These are phyloP conservation scores for Lagopus muta DNA, from an alignment of 2,113 vertebrate species.

Conservation along the genomic window DNA sequence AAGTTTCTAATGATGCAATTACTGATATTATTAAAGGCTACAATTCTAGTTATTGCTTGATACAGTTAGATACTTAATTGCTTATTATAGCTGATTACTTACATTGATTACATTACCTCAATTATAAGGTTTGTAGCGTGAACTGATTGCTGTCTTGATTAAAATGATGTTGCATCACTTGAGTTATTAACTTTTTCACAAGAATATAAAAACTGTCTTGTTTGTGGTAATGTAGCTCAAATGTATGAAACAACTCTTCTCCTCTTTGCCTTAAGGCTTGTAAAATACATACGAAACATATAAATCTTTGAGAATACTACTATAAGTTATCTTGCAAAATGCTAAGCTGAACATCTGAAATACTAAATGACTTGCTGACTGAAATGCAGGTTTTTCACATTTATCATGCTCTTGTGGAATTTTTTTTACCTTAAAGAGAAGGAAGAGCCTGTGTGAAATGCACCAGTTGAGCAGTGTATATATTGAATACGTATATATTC, in stretches of 20 bases:
- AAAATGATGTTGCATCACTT: conserved; percentile 38
- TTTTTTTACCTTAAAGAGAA: neutral
- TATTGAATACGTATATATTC: neutral
- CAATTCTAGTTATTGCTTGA: conserved; percentile 63
- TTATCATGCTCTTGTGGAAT: neutral
- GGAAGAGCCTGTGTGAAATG: neutral
- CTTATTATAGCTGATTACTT: conserved; percentile 66
- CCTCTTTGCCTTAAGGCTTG: neutral
- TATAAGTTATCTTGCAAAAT: neutral
- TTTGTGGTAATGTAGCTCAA: conserved; percentile 6
- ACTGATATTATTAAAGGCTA: conserved; percentile 48
- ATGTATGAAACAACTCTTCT: neutral
- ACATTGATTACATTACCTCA: conserved; percentile 57
- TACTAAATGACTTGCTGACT: neutral
- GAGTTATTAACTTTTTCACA: conserved; percentile 37
- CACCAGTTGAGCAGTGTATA: neutral
- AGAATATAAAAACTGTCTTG: conserved; percentile 23
- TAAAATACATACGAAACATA: neutral
- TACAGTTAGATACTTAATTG: conserved; percentile 54
- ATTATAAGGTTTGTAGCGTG: conserved; percentile 51
- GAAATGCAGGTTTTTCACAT: neutral
- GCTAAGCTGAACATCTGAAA: neutral
- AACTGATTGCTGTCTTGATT: conserved; percentile 67
- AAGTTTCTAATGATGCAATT: conserved; percentile 40
- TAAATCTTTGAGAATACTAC: neutral